A percentile compares a stretch with the other conserved stretches of the same genome.
These are phyloP conservation scores for Otocyon megalotis DNA, from an alignment of 2,113 vertebrate genomes.

Conservation along the genomic window DNA sequence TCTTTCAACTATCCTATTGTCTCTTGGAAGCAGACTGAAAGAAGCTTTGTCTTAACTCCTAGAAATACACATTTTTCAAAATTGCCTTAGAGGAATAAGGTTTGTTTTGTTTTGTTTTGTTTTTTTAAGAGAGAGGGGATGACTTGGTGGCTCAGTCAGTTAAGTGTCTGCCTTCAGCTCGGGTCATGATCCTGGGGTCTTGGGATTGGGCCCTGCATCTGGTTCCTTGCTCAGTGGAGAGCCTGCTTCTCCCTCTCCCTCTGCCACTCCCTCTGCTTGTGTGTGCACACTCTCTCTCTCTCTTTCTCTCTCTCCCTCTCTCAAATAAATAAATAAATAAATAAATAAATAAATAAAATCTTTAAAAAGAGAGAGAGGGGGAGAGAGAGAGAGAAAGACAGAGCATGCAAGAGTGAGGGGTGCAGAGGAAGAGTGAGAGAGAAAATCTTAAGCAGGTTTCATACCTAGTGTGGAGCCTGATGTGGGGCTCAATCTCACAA, in stretches of 20 bases:
- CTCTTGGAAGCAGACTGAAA: background rate
- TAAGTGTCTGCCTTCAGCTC: too few relatives aligned
- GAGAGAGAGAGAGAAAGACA: too few relatives aligned
- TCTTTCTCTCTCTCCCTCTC: too few relatives aligned
- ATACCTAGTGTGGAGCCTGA: background rate
- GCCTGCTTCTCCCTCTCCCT: too few relatives aligned
- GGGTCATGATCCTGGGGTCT: too few relatives aligned
- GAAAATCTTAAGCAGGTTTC: background rate
- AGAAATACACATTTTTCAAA: slow-evolving; percentile 47
- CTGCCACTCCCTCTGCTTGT: too few relatives aligned
- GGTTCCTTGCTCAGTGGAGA: too few relatives aligned
- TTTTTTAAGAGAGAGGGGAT: background rate
- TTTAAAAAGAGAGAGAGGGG: background rate
- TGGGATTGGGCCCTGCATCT: too few relatives aligned
- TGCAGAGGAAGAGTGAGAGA: background rate
- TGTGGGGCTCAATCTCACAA: background rate
- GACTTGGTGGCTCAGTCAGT: too few relatives aligned
- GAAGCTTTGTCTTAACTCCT: background rate
- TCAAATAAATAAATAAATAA: too few relatives aligned
- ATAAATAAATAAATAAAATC: too few relatives aligned
- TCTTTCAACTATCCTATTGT: background rate
- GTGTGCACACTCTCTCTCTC: too few relatives aligned
- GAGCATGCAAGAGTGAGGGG: background rate
- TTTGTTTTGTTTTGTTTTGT: background rate
- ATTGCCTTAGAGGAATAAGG: background rate